These are phyloP conservation scores for Diaphora mendica DNA, from an alignment of 2,888 invertebrate genomes.

Conservation along the genomic window DNA sequence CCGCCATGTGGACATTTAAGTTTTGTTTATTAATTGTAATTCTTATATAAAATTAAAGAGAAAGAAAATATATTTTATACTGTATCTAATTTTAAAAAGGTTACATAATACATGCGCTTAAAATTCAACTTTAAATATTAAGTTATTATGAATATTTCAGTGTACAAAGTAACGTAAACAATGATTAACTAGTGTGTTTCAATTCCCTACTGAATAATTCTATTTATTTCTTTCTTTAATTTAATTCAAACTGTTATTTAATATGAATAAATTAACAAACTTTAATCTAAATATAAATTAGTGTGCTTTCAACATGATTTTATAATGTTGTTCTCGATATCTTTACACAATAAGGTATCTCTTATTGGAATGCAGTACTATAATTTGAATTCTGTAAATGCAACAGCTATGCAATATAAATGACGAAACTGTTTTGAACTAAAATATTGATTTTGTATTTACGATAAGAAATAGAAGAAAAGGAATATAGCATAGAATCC, in stretches of 20 bases:
- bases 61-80: not conserved
- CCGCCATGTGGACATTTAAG: no score
- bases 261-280: not conserved
- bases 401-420: constrained; percentile 27
- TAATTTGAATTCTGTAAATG: constrained; percentile 41
- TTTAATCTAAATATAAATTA: not conserved
- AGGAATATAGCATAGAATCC: no score
- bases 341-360: constrained; percentile 39
- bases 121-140: not conserved
- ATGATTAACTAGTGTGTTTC: not conserved
- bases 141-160: not conserved
- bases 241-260: not conserved
- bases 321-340: constrained; percentile 27
- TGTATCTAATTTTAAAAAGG: not conserved
- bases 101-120: not conserved
- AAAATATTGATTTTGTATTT: no score
- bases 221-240: not conserved
- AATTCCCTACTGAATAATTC: not conserved
- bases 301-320: not conserved
- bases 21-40: not conserved
- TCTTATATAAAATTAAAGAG: not conserved
- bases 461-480: no score
- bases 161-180: not conserved
- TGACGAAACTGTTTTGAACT: constrained; percentile 26
- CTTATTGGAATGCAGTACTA: constrained; percentile 35